Base-by-base conservation (phyloP, 2,113 vertebrate species). In the Camelus dromedarius region DNA sequence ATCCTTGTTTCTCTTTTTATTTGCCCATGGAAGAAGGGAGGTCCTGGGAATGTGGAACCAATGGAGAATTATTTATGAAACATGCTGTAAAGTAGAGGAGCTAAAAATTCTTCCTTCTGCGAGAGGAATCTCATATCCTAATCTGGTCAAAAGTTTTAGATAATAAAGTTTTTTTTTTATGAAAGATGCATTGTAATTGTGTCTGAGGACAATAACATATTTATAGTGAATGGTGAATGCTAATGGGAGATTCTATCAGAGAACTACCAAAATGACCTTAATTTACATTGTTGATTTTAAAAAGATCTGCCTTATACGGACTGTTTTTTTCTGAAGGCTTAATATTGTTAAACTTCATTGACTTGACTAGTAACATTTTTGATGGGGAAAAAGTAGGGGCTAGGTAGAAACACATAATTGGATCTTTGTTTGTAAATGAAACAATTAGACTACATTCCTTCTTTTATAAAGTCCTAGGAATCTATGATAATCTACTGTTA, bases 51-150 rank as follows among this genome's bases (percentile, higher is more conserved):
- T 64, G 18, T 72, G 69, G 22, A 89, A 42, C 32, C 20, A 19
- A 11, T 38, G n/a, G 72, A 95, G 66, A 89, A 93, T 91, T 95
- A 72, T 89, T 97, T 95, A 48, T 73, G 30, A 48, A 92, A 66
- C 26, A 60, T 72, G 66, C 8, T 89, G 28, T 89, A 24, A 95
- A 79, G 20, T 42, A 86, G 20, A 26, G 62, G 72, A 73, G 35
- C 66, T 82, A 82, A 95, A 89, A 86, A 50, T 64, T 69, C 42
- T 90, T 81, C 50, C 24, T 92, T 88, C 14, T 67, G 52, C 12
- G 75, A 42, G 38, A 89, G 26, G 2, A 28, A 62, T 91, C 58
- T 64, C 50, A 73, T 87, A 42, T 22, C 3, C 32, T 79, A 64
- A 84, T 85, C 12, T 73, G 26, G 67, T 38, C 38, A 91, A 76